Conservation (phyloP, 2,888 invertebrate genomes). For the Pogonocherus hispidulus region DNA sequence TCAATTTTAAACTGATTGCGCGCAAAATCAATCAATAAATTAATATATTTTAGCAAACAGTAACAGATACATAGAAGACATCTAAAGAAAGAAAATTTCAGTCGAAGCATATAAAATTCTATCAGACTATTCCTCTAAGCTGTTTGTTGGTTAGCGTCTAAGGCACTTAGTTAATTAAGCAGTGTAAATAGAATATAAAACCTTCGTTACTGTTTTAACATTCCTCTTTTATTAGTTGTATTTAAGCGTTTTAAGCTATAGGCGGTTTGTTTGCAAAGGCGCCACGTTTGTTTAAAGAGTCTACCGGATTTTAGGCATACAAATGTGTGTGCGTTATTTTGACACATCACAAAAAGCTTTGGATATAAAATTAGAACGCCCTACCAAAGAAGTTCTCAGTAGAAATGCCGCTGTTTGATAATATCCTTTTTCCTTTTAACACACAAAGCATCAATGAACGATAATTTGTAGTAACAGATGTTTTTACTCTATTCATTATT, state of each 20-base stretch:
- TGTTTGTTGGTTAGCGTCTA: too few species aligned
- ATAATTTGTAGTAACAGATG: too few species aligned
- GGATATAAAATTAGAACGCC: conserved; percentile 30
- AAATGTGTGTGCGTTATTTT: conserved; percentile 20
- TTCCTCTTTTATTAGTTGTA: conserved; percentile 29
- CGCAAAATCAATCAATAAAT: too few species aligned
- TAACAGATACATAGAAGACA: too few species aligned
- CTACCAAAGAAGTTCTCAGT: conserved; percentile 6
- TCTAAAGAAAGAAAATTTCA: too few species aligned
- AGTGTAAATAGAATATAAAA: conserved; percentile 29
- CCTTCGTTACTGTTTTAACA: conserved; percentile 34
- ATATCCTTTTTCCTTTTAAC: background rate
- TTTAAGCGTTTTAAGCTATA: conserved; percentile 25
- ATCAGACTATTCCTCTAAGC: too few species aligned
- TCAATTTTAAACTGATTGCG: too few species aligned
- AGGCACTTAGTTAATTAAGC: background rate
- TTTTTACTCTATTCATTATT: too few species aligned
- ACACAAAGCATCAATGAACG: background rate
- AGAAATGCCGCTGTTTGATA: conserved; percentile 6
- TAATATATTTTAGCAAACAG: too few species aligned
- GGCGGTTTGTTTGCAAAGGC: conserved; percentile 28
- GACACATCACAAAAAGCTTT: conserved; percentile 27
- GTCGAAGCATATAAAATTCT: too few species aligned
- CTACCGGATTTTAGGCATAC: conserved; percentile 29
- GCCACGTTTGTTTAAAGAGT: conserved; percentile 31